Percentiles rank a stretch among this genome's conserved stretches.
phyloP scores from a whole-genome alignment of 2,113 vertebrate species.

The Hippoglossus stenolepis region DNA sequence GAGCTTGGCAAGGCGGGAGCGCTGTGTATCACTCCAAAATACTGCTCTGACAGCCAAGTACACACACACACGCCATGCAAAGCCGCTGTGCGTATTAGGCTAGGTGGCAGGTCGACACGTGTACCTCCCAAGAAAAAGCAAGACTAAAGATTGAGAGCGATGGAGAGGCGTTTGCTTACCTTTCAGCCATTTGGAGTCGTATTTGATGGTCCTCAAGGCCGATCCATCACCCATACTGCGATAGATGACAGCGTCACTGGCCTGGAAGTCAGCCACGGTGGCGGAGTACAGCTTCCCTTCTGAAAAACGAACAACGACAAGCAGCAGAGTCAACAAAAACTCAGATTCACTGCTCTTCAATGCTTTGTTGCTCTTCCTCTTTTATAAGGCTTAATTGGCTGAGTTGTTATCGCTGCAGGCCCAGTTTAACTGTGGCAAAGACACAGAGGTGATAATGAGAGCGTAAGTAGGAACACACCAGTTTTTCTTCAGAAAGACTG shows the following conservation, averaged over 20 bases:
- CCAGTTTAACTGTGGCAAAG: conserved; percentile 60
- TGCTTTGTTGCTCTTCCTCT: conserved; percentile 40
- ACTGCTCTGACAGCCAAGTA: conserved; percentile 46
- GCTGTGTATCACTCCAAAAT: conserved; percentile 47
- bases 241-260: conserved; percentile 98
- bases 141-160: conserved; percentile 16
- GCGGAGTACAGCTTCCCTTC: conserved; percentile 98
- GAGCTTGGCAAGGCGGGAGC: conserved; percentile 53
- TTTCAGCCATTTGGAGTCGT: conserved; percentile 99
- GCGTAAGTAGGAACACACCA: conserved; percentile 61
- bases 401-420: conserved; percentile 61
- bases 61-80: conserved; percentile 26
- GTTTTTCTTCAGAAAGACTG: conserved; percentile 32
- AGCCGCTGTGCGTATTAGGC: conserved; percentile 21
- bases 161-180: conserved; percentile 79
- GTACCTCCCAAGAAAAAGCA: neutral
- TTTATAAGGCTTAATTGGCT: conserved; percentile 66
- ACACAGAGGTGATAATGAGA: conserved; percentile 72
- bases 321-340: conserved; percentile 23
- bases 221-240: conserved; percentile 98
- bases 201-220: conserved; percentile 97
- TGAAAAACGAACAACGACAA: conserved; percentile 61
- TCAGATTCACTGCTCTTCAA: neutral
- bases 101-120: conserved; percentile 49
- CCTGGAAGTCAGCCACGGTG: conserved; percentile 98